Conservation (phyloP, 92 coral and sea anemone species). For the Epizoanthus ramosus region DNA sequence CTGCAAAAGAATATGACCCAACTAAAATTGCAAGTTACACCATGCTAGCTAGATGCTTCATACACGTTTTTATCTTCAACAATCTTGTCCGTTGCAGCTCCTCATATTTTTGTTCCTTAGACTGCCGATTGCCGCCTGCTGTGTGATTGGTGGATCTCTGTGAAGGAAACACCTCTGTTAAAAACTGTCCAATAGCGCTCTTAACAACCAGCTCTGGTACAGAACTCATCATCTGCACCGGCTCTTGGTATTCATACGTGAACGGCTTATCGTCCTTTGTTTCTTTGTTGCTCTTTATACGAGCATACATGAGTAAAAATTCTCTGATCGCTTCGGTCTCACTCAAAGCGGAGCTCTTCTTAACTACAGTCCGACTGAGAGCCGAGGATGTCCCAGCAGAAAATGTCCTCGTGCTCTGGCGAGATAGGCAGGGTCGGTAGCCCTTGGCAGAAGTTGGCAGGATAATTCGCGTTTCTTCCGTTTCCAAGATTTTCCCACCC, state of each 20-base stretch:
- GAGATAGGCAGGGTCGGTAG: conserved; percentile 56
- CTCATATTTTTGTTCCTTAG: conserved; percentile 57
- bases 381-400: conserved; percentile 33
- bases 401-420: conserved; percentile 10
- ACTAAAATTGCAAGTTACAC: conserved; percentile 36
- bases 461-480: conserved; percentile 72
- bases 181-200: conserved; percentile 85
- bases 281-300: conserved; percentile 52
- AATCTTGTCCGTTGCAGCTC: conserved; percentile 71
- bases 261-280: conserved; percentile 11
- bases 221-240: conserved; percentile 74
- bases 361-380: conserved; percentile 26
- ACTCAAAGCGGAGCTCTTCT: conserved; percentile 35
- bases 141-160: conserved; percentile 36
- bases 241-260: conserved; percentile 17
- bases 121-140: neutral
- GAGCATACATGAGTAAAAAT: conserved; percentile 81
- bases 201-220: conserved; percentile 84
- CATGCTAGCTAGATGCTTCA: conserved; percentile 80
- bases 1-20: neutral
- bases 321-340: conserved; percentile 63
- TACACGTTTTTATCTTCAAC: conserved; percentile 76
- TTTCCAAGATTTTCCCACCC: conserved; percentile 17
- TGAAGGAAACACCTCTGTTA: conserved; percentile 70
- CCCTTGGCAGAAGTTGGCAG: conserved; percentile 64